These are phyloP conservation scores for Orycteropus afer DNA, from an alignment of 2,113 vertebrate genomes.

Conservation along the genomic window DNA sequence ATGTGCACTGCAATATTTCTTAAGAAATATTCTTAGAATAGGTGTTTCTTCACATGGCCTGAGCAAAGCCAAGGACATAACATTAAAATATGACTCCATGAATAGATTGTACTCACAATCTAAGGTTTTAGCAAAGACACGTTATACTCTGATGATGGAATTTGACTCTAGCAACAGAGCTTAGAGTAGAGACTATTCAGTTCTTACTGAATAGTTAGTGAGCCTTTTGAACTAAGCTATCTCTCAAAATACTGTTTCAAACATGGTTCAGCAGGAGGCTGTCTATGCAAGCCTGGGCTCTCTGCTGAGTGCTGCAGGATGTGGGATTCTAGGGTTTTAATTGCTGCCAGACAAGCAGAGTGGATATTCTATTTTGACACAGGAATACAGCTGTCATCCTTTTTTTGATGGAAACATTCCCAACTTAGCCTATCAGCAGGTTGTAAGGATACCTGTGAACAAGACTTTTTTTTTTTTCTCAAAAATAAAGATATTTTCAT, in stretches of 20 bases:
- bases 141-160: background rate
- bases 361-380: slow-evolving; percentile 54
- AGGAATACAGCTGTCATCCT: slow-evolving; percentile 26
- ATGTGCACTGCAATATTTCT: background rate
- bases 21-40: slow-evolving; percentile 29
- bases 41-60: background rate
- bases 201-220: background rate
- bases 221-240: background rate
- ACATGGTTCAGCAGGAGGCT: background rate
- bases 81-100: slow-evolving; percentile 29
- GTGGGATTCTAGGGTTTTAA: slow-evolving; percentile 18
- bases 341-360: background rate
- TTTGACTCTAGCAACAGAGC: background rate
- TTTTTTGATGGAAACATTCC: slow-evolving; percentile 7
- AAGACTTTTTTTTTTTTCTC: background rate
- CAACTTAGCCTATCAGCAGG: background rate
- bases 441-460: background rate
- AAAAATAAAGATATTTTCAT: slow-evolving; percentile 21
- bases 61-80: background rate
- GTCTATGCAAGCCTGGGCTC: background rate
- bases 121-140: background rate
- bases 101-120: background rate
- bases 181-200: background rate
- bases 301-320: background rate
- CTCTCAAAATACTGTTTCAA: background rate